Conservation (phyloP, 2,113 vertebrate genomes). For the Dendropsophus ebraccatus region DNA sequence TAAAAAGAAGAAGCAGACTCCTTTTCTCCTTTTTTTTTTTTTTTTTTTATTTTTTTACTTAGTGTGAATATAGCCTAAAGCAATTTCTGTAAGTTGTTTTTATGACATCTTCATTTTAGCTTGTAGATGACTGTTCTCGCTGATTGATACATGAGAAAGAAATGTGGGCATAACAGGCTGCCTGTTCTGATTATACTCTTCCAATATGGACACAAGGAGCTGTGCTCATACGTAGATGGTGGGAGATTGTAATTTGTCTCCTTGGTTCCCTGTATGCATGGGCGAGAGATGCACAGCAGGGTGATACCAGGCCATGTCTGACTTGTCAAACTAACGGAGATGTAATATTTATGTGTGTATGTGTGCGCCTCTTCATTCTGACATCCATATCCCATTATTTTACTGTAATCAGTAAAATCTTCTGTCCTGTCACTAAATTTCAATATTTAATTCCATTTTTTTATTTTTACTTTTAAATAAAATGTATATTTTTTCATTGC, state of each 20-base stretch:
- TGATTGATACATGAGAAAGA: constrained; percentile 39
- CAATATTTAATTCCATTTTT: background rate
- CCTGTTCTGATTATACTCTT: constrained; percentile 23
- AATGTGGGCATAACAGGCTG: constrained; percentile 12
- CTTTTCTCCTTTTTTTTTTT: too few relatives aligned
- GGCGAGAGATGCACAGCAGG: constrained; percentile 26
- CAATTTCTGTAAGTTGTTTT: background rate
- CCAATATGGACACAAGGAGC: constrained; percentile 12
- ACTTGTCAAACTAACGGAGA: background rate
- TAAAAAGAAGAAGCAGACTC: too few relatives aligned
- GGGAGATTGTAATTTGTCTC: constrained; percentile 37
- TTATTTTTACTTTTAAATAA: background rate
- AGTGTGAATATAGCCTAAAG: too few relatives aligned
- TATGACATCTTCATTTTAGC: background rate
- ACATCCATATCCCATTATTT: background rate
- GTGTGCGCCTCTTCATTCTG: background rate
- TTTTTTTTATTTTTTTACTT: too few relatives aligned
- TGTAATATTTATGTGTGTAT: constrained; percentile 23
- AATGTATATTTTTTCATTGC: background rate
- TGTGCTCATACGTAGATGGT: constrained; percentile 15
- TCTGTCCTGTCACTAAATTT: background rate
- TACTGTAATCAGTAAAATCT: constrained; percentile 15
- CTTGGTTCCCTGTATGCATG: constrained; percentile 9
- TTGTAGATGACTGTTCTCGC: background rate
- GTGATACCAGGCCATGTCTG: constrained; percentile 1